These are phyloP conservation scores for Danio jaintianensis DNA, from an alignment of 2,797 vertebrate genomes.

Conservation along the genomic window DNA sequence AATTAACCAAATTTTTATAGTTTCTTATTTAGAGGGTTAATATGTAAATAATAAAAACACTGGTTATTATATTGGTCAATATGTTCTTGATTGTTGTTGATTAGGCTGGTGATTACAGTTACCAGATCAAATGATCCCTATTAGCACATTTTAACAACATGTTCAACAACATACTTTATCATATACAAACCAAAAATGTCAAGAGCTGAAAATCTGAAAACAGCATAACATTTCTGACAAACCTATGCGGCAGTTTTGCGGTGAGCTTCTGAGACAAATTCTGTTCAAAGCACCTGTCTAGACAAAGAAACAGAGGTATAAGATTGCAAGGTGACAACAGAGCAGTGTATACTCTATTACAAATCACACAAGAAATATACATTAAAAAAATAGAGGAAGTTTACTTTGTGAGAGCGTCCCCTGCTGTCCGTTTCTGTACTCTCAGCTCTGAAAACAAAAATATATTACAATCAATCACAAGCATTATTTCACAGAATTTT, in stretches of 20 bases:
- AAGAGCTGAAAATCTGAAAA: constrained; percentile 1
- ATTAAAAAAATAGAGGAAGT: constrained; percentile 40
- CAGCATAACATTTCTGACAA: constrained; percentile 56
- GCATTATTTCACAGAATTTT: constrained; percentile 7
- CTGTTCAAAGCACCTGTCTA: constrained; percentile 77
- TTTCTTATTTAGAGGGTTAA: background rate
- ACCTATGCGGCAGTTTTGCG: constrained; percentile 85
- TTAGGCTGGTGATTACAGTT: background rate
- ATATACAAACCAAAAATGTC: background rate
- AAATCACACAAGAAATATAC: background rate
- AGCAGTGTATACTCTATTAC: background rate
- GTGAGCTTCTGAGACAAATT: constrained; percentile 85
- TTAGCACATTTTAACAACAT: background rate
- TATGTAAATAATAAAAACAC: background rate
- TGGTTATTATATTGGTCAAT: background rate
- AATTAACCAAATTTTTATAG: no score
- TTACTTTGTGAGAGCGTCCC: constrained; percentile 72
- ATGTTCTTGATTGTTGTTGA: background rate
- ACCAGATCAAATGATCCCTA: background rate
- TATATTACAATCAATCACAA: background rate
- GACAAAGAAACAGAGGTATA: constrained; percentile 49
- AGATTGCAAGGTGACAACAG: background rate
- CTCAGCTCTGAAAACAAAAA: constrained; percentile 63
- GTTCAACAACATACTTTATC: no score
- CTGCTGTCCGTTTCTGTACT: constrained; percentile 69